These are phyloP conservation scores for Lottia scabra DNA, from an alignment of 2,888 invertebrate genomes.

Conservation along the genomic window DNA sequence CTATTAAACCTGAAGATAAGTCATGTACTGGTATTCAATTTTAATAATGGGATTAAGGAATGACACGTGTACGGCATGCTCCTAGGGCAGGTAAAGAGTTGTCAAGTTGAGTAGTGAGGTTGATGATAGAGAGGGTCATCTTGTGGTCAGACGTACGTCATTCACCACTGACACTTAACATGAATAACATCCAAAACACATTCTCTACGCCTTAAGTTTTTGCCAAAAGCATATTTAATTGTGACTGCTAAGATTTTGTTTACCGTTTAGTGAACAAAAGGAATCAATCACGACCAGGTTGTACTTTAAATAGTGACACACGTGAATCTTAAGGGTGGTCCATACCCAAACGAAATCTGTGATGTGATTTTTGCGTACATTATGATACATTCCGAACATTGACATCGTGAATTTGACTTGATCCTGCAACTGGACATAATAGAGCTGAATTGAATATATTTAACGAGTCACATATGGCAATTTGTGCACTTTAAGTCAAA, in stretches of 20 bases:
- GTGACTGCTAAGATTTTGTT: no score
- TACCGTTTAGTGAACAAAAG: neutral
- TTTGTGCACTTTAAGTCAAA: no score
- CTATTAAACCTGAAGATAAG: no score
- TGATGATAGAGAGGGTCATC: neutral
- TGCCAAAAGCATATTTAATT: no score
- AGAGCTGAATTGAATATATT: no score
- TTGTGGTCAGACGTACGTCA: neutral
- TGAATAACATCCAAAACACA: neutral
- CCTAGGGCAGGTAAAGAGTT: neutral
- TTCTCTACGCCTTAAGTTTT: no score
- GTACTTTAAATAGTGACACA: neutral
- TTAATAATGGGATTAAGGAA: neutral
- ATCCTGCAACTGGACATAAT: no score
- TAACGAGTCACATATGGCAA: no score
- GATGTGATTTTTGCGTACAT: no score
- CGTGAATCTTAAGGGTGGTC: neutral
- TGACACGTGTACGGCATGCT: constrained; percentile 4
- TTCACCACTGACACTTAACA: neutral
- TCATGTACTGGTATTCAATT: neutral
- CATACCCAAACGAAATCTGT: neutral
- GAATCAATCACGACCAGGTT: neutral
- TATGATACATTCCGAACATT: no score
- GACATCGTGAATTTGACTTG: no score
- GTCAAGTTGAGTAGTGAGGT: neutral